These are phyloP conservation scores for Xenopus petersii DNA, from an alignment of 2,797 vertebrate species.

Conservation along the genomic window DNA sequence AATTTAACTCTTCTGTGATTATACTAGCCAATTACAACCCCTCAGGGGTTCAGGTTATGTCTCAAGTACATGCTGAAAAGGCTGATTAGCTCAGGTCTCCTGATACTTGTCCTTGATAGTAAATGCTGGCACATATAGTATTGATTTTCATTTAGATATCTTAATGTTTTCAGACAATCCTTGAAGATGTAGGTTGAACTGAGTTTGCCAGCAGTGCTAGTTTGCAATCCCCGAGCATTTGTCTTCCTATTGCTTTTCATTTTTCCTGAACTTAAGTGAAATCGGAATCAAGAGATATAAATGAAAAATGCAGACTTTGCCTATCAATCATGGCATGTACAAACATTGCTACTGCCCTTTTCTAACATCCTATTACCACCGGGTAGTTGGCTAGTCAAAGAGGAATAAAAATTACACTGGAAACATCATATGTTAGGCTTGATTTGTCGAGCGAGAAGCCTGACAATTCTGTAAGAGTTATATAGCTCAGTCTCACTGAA, in stretches of 20 bases:
- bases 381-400: slow-evolving; percentile 87
- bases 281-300: slow-evolving; percentile 89
- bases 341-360: slow-evolving; percentile 83
- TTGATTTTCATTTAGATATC: slow-evolving; percentile 99
- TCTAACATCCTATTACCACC: slow-evolving; percentile 85
- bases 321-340: slow-evolving; percentile 80
- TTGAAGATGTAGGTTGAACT: slow-evolving; percentile 76
- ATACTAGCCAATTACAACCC: slow-evolving; percentile 73
- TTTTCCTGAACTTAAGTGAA: slow-evolving; percentile 95
- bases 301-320: slow-evolving; percentile 80
- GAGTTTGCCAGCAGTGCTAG: slow-evolving; percentile 77
- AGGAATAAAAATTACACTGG: slow-evolving; percentile 94
- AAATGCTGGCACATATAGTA: slow-evolving; percentile 86
- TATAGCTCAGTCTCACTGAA: slow-evolving; percentile 80
- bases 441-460: slow-evolving; percentile 91
- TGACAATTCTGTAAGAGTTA: slow-evolving; percentile 92
- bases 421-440: slow-evolving; percentile 96
- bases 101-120: slow-evolving; percentile 78
- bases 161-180: slow-evolving; percentile 93
- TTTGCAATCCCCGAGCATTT: slow-evolving; percentile 85
- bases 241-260: slow-evolving; percentile 88
- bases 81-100: slow-evolving; percentile 75
- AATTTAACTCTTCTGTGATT: slow-evolving; percentile 77
- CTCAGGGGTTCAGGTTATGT: slow-evolving; percentile 67
- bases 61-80: slow-evolving; percentile 68